These are phyloP conservation scores for Apteryx mantelli DNA, from an alignment of 2,113 vertebrate genomes.

Conservation along the genomic window DNA sequence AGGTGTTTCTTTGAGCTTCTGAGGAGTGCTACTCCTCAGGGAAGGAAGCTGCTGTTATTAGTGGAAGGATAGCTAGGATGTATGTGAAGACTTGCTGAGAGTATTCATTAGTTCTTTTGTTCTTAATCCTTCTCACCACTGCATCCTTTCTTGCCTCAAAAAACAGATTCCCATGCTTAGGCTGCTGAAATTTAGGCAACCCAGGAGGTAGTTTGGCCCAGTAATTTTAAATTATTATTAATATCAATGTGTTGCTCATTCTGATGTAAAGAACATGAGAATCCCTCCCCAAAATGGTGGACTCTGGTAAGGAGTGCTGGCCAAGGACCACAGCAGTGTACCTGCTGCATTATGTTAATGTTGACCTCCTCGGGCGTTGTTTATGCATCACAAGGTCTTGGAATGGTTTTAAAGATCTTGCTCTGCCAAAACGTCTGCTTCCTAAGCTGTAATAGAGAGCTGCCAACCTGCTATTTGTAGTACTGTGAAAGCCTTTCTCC, in stretches of 20 bases:
- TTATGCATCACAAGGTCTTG: not conserved
- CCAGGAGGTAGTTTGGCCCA: not conserved
- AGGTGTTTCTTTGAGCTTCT: not conserved
- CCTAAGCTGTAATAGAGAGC: not conserved
- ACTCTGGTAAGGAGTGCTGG: not conserved
- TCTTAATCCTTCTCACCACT: not conserved
- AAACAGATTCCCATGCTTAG: not conserved
- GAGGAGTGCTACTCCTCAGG: not conserved
- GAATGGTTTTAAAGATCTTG: not conserved
- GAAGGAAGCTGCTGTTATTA: not conserved
- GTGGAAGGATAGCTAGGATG: not conserved
- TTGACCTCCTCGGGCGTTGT: not conserved
- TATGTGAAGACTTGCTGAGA: not conserved
- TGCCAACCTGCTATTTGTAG: not conserved
- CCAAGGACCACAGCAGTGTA: not conserved
- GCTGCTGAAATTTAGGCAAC: not conserved
- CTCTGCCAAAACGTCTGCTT: not conserved
- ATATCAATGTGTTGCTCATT: not conserved
- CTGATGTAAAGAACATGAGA: not conserved
- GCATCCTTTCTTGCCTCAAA: not conserved
- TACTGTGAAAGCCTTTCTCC: constrained; percentile 41
- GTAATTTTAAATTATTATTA: not conserved
- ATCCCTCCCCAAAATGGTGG: not conserved
- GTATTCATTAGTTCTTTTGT: not conserved
- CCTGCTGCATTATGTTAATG: accelerated